These are phyloP conservation scores for Pterophyllum scalare DNA, from an alignment of 2,113 vertebrate species.

Conservation along the genomic window DNA sequence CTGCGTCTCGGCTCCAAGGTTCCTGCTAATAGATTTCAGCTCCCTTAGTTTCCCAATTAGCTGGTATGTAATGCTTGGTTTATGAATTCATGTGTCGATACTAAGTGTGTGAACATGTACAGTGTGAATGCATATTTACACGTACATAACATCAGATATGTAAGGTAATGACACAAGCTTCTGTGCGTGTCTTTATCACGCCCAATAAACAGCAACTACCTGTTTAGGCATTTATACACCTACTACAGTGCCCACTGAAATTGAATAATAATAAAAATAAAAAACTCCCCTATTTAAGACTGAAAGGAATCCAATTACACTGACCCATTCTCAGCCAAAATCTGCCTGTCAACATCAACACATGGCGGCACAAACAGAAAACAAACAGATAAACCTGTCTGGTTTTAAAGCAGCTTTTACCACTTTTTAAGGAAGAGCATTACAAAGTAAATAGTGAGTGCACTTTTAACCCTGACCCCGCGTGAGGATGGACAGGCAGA, in stretches of 20 bases:
- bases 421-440: conserved; percentile 75
- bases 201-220: not conserved
- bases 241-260: not conserved
- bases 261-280: not conserved
- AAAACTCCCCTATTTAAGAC: not conserved
- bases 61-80: conserved; percentile 55
- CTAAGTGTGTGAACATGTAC: conserved; percentile 34
- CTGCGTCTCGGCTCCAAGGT: conserved; percentile 69
- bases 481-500: conserved; percentile 69
- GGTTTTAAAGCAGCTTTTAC: conserved; percentile 70
- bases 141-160: not conserved
- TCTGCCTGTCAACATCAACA: conserved; percentile 41
- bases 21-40: conserved; percentile 82
- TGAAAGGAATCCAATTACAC: conserved; percentile 28
- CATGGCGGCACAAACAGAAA: conserved; percentile 61
- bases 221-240: not conserved
- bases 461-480: conserved; percentile 84
- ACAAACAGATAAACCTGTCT: conserved; percentile 76
- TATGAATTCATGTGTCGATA: conserved; percentile 59
- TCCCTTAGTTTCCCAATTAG: conserved; percentile 80
- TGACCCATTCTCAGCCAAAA: conserved; percentile 8
- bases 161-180: not conserved
- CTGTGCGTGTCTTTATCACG: not conserved
- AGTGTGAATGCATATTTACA: not conserved
- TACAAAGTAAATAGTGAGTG: conserved; percentile 82